A percentile compares a stretch with the other conserved stretches of the same genome.
phyloP scores from a whole-genome alignment of 2,888 invertebrate species.

The Drosophila kanekoi region DNA sequence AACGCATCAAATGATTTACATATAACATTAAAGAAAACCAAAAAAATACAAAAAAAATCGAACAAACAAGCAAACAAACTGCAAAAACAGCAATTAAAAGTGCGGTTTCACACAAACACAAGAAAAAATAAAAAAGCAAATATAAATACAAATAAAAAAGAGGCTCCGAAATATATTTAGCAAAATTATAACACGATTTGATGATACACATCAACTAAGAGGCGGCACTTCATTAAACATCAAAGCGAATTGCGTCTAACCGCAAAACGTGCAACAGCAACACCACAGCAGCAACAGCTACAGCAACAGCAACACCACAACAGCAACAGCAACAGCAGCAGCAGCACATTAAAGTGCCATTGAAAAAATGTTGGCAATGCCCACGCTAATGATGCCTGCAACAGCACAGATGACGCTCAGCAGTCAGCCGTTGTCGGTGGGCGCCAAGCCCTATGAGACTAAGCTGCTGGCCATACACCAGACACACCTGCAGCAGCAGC shows the following conservation, averaged over 20 bases:
- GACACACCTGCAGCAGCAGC: slow-evolving; percentile 84
- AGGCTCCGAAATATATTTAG: slow-evolving; percentile 57
- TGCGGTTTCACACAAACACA: slow-evolving; percentile 65
- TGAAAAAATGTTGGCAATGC: slow-evolving; percentile 85
- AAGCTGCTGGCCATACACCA: slow-evolving; percentile 85
- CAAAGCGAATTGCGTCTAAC: slow-evolving; percentile 73
- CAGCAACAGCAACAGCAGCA: slow-evolving; percentile 46
- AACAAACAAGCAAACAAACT: slow-evolving; percentile 36
- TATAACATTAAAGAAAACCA: slow-evolving; percentile 54
- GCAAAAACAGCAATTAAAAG: slow-evolving; percentile 65
- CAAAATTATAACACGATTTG: slow-evolving; percentile 71
- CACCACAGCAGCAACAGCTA: slow-evolving; percentile 49
- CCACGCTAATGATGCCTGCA: slow-evolving; percentile 86
- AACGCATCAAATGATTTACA: slow-evolving; percentile 65
- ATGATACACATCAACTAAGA: slow-evolving; percentile 70
- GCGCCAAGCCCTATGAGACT: slow-evolving; percentile 85
- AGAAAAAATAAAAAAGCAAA: slow-evolving; percentile 15
- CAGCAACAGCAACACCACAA: slow-evolving; percentile 38
- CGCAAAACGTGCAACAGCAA: slow-evolving; percentile 73
- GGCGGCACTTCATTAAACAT: slow-evolving; percentile 80
- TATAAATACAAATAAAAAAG: slow-evolving; percentile 21
- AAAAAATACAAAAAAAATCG: neutral
- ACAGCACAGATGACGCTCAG: slow-evolving; percentile 85
- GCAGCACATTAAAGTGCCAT: slow-evolving; percentile 38
- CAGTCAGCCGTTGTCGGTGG: slow-evolving; percentile 84